Evolutionary conservation across 92 coral and sea anemone genomes (phyloP).

Genomic region (Pocillopora meandrina): DNA sequence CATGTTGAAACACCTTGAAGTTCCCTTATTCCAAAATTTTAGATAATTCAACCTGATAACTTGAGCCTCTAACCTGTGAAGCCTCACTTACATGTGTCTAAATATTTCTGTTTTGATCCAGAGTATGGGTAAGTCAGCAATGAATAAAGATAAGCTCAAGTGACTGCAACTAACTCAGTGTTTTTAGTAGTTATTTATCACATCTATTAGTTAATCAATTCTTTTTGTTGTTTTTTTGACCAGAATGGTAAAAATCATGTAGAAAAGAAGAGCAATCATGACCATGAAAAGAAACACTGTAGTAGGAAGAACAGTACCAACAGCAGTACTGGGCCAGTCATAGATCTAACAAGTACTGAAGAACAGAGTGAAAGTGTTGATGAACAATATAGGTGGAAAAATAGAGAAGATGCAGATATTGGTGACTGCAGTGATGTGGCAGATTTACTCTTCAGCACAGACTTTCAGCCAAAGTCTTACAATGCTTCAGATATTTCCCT

Average conservation of each 20-base stretch:
- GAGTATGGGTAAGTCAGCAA: too few relatives aligned
- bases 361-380: not conserved
- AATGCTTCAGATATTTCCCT: constrained; percentile 6
- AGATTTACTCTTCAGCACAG: constrained; percentile 4
- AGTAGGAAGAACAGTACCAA: not conserved
- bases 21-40: too few relatives aligned
- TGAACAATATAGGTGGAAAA: not conserved
- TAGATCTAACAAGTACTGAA: not conserved
- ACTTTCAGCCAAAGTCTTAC: constrained; percentile 10
- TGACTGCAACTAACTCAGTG: too few relatives aligned
- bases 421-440: constrained; percentile 17
- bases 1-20: too few relatives aligned
- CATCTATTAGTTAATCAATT: too few relatives aligned
- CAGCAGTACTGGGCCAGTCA: constrained; percentile 1
- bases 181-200: too few relatives aligned
- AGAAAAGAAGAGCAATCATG: not conserved
- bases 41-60: too few relatives aligned
- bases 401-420: not conserved
- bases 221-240: not conserved
- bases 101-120: too few relatives aligned
- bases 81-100: too few relatives aligned
- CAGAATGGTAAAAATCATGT: not conserved
- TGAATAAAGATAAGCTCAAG: too few relatives aligned
- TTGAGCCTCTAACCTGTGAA: too few relatives aligned
- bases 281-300: not conserved